These are phyloP conservation scores for Ptilorrhoa leucosticta DNA, from an alignment of 2,113 vertebrate species.

Conservation along the genomic window DNA sequence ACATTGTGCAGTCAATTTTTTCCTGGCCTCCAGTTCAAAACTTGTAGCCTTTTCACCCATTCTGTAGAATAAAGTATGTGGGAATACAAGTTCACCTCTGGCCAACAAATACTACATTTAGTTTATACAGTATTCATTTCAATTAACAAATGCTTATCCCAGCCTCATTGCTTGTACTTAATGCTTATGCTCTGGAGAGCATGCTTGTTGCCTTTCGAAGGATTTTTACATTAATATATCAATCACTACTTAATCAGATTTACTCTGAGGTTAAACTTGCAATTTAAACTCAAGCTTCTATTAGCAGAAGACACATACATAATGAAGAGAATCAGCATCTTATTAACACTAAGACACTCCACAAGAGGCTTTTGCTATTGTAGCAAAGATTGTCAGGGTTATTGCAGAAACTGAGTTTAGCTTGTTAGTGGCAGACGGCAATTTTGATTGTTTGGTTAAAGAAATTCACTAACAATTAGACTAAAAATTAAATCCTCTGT, in stretches of 20 bases:
- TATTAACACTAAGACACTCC: neutral
- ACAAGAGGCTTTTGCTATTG: neutral
- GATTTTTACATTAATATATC: neutral
- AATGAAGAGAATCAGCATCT: neutral
- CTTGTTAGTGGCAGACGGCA: neutral
- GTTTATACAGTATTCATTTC: neutral
- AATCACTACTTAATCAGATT: neutral
- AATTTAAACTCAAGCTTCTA: neutral
- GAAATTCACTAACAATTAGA: neutral
- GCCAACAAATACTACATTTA: neutral
- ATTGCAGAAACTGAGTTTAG: neutral
- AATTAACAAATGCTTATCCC: neutral
- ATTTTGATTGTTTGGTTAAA: neutral
- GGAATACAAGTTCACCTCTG: neutral
- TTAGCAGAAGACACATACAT: neutral
- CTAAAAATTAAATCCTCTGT: neutral
- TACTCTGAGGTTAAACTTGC: neutral
- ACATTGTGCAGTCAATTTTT: neutral
- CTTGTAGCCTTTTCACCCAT: neutral
- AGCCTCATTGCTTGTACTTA: neutral
- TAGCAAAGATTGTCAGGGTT: neutral
- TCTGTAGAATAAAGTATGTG: neutral
- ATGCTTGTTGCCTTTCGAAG: neutral
- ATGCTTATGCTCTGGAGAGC: neutral
- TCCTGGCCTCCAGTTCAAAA: neutral